Percentiles rank a stretch among this genome's conserved stretches.
These are phyloP conservation scores for Larimichthys polyactis DNA, from an alignment of 2,113 vertebrate species.

Conservation along the genomic window DNA sequence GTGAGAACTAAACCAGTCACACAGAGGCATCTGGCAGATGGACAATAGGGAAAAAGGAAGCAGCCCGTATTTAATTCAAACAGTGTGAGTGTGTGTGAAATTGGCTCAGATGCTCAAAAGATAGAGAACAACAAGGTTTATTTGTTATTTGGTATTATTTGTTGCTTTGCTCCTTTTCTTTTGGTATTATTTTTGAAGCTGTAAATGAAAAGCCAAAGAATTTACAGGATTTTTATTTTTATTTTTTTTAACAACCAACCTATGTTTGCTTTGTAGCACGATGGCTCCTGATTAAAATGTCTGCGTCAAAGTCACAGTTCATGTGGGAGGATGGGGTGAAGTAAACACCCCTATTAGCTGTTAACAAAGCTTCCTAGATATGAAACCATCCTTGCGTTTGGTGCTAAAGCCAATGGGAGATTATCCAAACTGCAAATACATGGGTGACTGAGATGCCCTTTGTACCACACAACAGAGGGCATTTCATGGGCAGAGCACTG, in stretches of 20 bases:
- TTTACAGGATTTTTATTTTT: constrained; percentile 11
- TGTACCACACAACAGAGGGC: constrained; percentile 78
- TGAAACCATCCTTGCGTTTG: constrained; percentile 62
- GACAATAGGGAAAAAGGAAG: constrained; percentile 54
- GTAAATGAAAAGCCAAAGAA: constrained; percentile 33
- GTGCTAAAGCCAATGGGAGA: constrained; percentile 72
- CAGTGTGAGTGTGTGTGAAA: constrained; percentile 63
- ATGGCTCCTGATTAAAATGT: constrained; percentile 67
- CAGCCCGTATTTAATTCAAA: constrained; percentile 62
- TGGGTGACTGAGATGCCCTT: constrained; percentile 72
- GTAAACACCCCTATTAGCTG: constrained; percentile 68
- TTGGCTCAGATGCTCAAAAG: constrained; percentile 61
- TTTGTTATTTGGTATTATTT: background rate
- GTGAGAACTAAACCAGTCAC: constrained; percentile 38
- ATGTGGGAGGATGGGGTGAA: constrained; percentile 44
- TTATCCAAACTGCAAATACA: constrained; percentile 77
- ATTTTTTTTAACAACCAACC: constrained; percentile 2
- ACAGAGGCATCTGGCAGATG: constrained; percentile 44
- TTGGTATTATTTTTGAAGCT: constrained; percentile 2
- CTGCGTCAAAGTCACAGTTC: constrained; percentile 61
- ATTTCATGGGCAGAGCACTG: constrained; percentile 77
- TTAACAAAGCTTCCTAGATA: constrained; percentile 72
- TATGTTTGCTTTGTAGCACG: constrained; percentile 8
- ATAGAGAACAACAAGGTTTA: constrained; percentile 29
- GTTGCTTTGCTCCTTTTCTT: background rate